Percentiles rank a stretch among this genome's conserved stretches.
Conservation (phyloP, 2,888 invertebrate genomes). For the Alloscopus bannaensis region DNA sequence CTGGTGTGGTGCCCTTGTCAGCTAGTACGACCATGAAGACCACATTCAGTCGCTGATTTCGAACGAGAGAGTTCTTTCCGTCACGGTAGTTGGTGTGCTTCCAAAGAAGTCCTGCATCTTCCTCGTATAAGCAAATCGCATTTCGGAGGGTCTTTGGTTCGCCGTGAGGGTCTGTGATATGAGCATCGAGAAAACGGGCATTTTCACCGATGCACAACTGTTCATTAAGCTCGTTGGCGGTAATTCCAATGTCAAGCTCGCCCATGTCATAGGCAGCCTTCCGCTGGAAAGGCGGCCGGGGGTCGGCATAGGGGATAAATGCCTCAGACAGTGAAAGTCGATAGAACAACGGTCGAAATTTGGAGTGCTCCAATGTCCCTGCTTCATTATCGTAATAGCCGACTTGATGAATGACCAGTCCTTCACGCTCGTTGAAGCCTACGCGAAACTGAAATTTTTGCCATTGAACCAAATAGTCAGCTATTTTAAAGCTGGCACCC, state of each 20-base stretch:
- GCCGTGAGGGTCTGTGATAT: conserved; percentile 38
- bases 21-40: conserved; percentile 46
- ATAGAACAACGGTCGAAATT: conserved; percentile 63
- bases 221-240: conserved; percentile 36
- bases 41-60: conserved; percentile 46
- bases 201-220: conserved; percentile 50
- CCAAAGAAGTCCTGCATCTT: conserved; percentile 59
- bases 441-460: conserved; percentile 70
- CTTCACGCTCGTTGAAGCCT: conserved; percentile 59
- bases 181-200: conserved; percentile 40
- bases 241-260: conserved; percentile 44
- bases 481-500: conserved; percentile 64
- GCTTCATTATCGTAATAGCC: conserved; percentile 36
- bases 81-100: conserved; percentile 51
- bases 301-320: conserved; percentile 61
- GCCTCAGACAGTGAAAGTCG: conserved; percentile 56
- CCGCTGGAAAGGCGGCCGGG: conserved; percentile 57
- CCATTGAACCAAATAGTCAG: conserved; percentile 65
- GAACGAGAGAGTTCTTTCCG: conserved; percentile 5
- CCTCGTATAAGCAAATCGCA: conserved; percentile 59
- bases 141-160: conserved; percentile 9
- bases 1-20: conserved; percentile 2
- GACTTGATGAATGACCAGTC: conserved; percentile 53
- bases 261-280: conserved; percentile 57
- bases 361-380: not conserved